Evolutionary conservation across 64 coral and sea anemone genomes (phyloP).

Genomic region (Hydrozoanthus tunicans): DNA sequence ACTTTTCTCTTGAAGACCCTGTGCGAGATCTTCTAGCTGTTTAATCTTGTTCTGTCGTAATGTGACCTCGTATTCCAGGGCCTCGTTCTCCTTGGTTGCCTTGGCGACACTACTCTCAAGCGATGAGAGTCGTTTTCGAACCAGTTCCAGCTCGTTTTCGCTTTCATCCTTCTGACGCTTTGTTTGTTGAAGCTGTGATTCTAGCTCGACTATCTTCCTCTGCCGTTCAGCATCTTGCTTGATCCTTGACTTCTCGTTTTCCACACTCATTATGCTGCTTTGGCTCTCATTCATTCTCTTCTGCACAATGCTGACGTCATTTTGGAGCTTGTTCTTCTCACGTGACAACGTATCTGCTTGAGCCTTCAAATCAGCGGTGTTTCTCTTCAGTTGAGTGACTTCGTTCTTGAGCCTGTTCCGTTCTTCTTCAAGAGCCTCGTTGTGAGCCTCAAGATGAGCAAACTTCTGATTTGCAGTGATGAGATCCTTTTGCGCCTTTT

Average conservation of each 20-base stretch:
- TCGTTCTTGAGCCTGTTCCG: constrained; percentile 78
- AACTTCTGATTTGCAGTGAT: constrained; percentile 70
- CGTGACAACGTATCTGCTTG: constrained; percentile 74
- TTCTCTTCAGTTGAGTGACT: constrained; percentile 75
- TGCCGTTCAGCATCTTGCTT: constrained; percentile 73
- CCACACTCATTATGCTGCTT: constrained; percentile 36
- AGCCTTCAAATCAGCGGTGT: constrained; percentile 78
- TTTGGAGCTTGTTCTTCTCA: constrained; percentile 88
- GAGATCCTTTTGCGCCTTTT: constrained; percentile 83
- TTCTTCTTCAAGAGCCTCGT: constrained; percentile 79
- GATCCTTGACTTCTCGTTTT: constrained; percentile 74
- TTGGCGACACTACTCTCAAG: constrained; percentile 76
- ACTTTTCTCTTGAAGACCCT: constrained; percentile 80
- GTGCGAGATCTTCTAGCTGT: constrained; percentile 83
- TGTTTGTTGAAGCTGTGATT: constrained; percentile 72
- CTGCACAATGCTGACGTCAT: constrained; percentile 75
- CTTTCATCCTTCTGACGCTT: constrained; percentile 85
- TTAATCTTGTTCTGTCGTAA: constrained; percentile 75
- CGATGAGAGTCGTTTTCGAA: constrained; percentile 72
- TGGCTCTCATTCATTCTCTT: constrained; percentile 66
- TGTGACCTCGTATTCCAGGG: constrained; percentile 77
- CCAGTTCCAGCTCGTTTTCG: constrained; percentile 69
- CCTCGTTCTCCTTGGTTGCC: constrained; percentile 74
- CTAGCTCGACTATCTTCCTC: constrained; percentile 80
- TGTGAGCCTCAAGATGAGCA: constrained; percentile 73